phyloP scores from a whole-genome alignment of 2,888 invertebrate species.

The Ctena decussata region DNA sequence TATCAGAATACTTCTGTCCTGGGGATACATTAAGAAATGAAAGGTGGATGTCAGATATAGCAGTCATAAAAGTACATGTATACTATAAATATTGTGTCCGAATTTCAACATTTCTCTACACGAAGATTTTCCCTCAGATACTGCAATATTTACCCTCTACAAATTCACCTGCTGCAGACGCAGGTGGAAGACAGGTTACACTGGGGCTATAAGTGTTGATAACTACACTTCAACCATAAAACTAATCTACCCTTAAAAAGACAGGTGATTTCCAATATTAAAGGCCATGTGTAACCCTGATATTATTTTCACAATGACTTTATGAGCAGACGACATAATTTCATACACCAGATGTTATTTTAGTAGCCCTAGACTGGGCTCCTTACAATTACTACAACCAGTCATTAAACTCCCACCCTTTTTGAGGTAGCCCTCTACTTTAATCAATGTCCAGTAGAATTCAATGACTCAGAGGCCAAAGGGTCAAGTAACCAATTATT shows the following conservation, averaged over 20 bases:
- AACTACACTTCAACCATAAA: background rate
- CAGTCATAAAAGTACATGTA: no score
- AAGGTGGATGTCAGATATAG: no score
- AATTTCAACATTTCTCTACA: no score
- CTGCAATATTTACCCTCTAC: no score
- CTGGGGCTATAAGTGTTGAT: background rate
- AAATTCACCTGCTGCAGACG: background rate
- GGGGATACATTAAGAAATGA: no score
- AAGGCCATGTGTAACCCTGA: background rate
- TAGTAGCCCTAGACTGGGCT: background rate
- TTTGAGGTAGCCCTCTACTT: background rate
- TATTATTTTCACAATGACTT: background rate
- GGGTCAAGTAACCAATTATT: background rate
- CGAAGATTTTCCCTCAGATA: no score
- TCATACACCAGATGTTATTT: conserved; percentile 10
- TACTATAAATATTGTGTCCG: no score
- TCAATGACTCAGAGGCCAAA: background rate
- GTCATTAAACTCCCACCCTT: background rate
- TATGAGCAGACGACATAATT: conserved; percentile 7
- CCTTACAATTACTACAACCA: background rate
- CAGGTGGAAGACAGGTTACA: background rate
- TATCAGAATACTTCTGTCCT: no score
- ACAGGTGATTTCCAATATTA: background rate
- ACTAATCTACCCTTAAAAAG: background rate
- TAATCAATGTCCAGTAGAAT: conserved; percentile 4